A percentile compares a stretch with the other conserved stretches of the same genome.
Evolutionary conservation across 2,888 invertebrate species (phyloP).

Genomic region (Sisyra nigra): DNA sequence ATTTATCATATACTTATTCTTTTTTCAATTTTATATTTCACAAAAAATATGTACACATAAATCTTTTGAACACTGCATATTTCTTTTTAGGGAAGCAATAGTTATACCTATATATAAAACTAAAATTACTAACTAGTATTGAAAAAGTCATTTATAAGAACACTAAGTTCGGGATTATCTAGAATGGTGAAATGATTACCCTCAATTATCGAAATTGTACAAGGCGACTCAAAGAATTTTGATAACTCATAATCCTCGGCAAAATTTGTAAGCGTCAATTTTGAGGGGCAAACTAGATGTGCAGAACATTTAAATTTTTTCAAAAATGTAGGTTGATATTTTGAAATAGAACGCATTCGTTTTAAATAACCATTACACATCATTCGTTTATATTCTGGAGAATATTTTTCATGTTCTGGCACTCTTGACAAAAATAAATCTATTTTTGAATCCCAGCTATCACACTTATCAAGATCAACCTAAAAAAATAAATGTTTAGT

Average conservation of each 20-base stretch:
- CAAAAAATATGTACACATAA: too few species aligned
- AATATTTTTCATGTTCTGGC: conserved; percentile 24
- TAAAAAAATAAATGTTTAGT: too few species aligned
- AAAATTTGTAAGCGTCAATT: conserved; percentile 31
- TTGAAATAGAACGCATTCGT: conserved; percentile 35
- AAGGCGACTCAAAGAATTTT: not conserved
- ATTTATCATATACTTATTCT: too few species aligned
- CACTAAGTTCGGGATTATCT: not conserved
- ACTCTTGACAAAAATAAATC: conserved; percentile 29
- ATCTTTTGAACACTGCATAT: too few species aligned
- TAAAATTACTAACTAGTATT: too few species aligned
- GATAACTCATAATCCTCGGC: conserved; percentile 51
- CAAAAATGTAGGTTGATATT: conserved; percentile 27
- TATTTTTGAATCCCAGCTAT: conserved; percentile 39
- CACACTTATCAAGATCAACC: conserved; percentile 31
- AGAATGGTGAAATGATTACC: not conserved
- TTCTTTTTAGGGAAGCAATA: too few species aligned
- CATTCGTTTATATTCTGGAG: conserved; percentile 25
- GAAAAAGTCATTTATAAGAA: not conserved
- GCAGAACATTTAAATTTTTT: conserved; percentile 34
- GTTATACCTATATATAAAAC: too few species aligned
- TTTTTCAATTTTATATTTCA: too few species aligned
- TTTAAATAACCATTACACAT: conserved; percentile 31
- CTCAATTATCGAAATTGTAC: not conserved
- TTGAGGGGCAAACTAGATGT: conserved; percentile 43